Evolutionary conservation across 2,797 vertebrate genomes (phyloP), one percentile per base, ranked within the genome.

Genomic region (Pseudochirops corinnae): DNA sequence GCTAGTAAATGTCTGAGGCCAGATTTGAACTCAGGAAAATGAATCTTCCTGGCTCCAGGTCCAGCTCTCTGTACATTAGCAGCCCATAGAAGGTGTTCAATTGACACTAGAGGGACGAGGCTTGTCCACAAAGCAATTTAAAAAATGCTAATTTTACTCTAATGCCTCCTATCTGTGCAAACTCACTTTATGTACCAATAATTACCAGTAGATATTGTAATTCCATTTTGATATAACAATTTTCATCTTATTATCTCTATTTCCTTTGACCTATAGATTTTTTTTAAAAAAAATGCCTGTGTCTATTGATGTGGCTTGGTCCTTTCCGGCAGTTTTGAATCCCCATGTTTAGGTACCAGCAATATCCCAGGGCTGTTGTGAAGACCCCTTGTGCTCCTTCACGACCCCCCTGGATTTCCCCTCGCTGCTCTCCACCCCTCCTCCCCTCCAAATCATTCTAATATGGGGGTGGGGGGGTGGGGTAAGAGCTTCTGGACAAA

Each of bases 341-440:
- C n/a, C 39, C 74, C 0, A 0, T 11, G 39, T 87, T 26, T 24
- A 46, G n/a, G 74, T 24, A 3, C n/a, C 2, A 39, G 18, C 67
- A 10, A 10, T 39, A 46, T 82, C 7, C 24, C 6, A 46, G 39
- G 74, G 39, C 39, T 87, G 21, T 7, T 39, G 67, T 7, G n/a
- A 74, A 39, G 33, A n/a, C 31, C 24, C 28, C 9, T 55, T 7
- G 56, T 26, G 56, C 24, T 57, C 18, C n/a, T 9, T 6, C 67
- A 39, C 0, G 6, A 39, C 7, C 0, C 67, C 33, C 62, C 5
- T 5, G 14, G 5, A 0, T n/a, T n/a, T 4, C 5, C 60, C 31
- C 62, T 82, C 3, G 16, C 0, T 87, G n/a, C 39, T 87, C 21
- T 46, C 21, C 7, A 9, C 9, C 39, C 31, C 0, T 46, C 9